These are phyloP conservation scores for Drosophila busckii DNA, from an alignment of 1,140 invertebrate genomes.

Conservation along the genomic window DNA sequence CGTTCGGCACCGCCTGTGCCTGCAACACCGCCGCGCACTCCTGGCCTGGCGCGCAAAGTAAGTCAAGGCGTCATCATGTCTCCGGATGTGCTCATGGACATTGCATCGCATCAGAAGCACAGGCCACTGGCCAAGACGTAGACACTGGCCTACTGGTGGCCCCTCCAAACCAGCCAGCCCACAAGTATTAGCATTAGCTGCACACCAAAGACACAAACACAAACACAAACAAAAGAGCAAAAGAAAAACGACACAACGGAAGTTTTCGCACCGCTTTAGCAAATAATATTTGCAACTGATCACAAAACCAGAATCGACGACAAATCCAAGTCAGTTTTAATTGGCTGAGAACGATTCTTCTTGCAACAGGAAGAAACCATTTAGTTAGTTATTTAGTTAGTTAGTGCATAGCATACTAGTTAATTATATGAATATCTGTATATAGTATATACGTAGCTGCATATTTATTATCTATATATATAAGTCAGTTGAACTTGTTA, in stretches of 20 bases:
- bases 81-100: constrained; percentile 51
- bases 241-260: constrained; percentile 16
- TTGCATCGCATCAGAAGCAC: constrained; percentile 4
- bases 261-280: not conserved
- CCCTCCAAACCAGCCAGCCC: not conserved
- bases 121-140: constrained; percentile 4
- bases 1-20: constrained; percentile 57
- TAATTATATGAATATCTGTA: too few species aligned
- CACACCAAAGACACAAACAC: constrained; percentile 36
- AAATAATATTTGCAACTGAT: too few species aligned
- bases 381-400: constrained; percentile 6
- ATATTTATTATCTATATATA: constrained; percentile 11
- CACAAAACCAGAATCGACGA: too few species aligned
- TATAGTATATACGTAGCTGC: too few species aligned
- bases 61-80: constrained; percentile 57
- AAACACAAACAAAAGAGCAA: too few species aligned
- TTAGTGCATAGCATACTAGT: not conserved
- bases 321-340: too few species aligned
- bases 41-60: constrained; percentile 28
- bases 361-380: constrained; percentile 24
- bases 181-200: constrained; percentile 22
- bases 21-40: constrained; percentile 33
- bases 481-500: not conserved
- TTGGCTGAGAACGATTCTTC: too few species aligned
- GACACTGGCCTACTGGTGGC: not conserved